Evolutionary conservation across 1,140 invertebrate genomes (phyloP), one percentile per base, ranked within the genome.

Genomic region (Aphis craccivora): DNA sequence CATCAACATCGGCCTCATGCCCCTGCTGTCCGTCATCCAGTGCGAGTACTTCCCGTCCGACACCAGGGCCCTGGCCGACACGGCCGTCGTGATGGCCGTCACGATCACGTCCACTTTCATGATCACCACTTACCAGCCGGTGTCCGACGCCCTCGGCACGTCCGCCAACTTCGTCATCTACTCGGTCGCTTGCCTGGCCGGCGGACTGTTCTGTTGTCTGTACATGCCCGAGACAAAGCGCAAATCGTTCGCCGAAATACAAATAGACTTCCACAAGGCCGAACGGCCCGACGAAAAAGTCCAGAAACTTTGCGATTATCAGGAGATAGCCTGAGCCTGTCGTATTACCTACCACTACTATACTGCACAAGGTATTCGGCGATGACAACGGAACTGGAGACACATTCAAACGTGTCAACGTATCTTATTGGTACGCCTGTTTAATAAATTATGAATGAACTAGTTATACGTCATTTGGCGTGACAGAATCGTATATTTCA

Each of bases 151-250:
- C 0, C 95, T 98, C 14, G 97, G 97, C 14, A 96, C 96, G 76
- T 96, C 97, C 94, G 96, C 96, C 9, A 97, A 97, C 8, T 99
- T 98, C 95, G 98, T 97, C 96, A 95, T 98, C 37, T 99, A 99
- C 95, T 96, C 97, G 20, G 96, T 96, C 1, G 97, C 96, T 95
- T 97, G 97, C 86, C 95, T 97, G 18, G 45, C 96, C 0, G 96
- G 97, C 43, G 88, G 93, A 30, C 37, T 94, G 1, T 97, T 97
- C 94, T 96, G 96, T 0, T 95, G 97, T 45, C 95, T 95, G 89
- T 96, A 97, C 93, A 96, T 98, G 30, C 97, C 98, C 0, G 98
- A 98, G 95, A 98, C 98, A 0, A 98, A 98, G 95, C 97, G 97
- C 18, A 97, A 97, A 95, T 97, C 96, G 86, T 96, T 98, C 53